Conservation (phyloP, 2,113 vertebrate species). For the Ovis aries region ARS-UI_Ramb_v3.0 NC_056054.1:87772501-87773000, state of each 20-base stretch:
- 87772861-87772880: background rate
- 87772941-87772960: background rate
- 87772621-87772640: rapidly evolving
- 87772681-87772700: background rate
- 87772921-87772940: background rate
- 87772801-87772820: background rate
- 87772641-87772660: background rate
- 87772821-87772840: background rate
- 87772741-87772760: too few species aligned
- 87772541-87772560: background rate
- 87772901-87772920: background rate
- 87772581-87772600: background rate
- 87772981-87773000: background rate
- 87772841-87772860: background rate
- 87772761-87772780: background rate
- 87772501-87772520: background rate
- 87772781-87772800: background rate
- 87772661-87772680: background rate
- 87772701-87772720: background rate
- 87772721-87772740: background rate
- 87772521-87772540: background rate
- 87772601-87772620: rapidly evolving
- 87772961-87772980: background rate
- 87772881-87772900: background rate
- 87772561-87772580: background rate